Conservation (phyloP, 2,888 invertebrate genomes). For the Neocrepidodera transversa region DNA sequence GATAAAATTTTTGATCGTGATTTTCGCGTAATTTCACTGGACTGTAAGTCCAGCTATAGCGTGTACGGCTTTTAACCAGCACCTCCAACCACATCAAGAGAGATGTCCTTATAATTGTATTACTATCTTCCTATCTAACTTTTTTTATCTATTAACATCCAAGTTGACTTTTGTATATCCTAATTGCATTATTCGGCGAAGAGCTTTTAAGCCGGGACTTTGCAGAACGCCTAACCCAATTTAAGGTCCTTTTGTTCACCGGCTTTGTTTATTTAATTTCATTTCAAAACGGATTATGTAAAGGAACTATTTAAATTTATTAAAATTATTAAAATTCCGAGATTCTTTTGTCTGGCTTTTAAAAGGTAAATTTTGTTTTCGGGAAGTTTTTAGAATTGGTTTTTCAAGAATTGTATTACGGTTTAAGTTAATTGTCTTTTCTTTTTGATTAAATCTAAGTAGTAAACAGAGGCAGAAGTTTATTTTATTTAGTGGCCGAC, state of each 20-base stretch:
- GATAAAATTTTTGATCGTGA: too few relatives aligned
- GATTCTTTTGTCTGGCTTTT: too few relatives aligned
- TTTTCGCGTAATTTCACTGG: too few relatives aligned
- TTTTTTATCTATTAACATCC: constrained; percentile 59
- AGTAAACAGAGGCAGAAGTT: too few relatives aligned
- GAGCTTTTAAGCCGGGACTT: constrained; percentile 46
- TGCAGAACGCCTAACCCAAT: constrained; percentile 35
- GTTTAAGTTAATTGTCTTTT: too few relatives aligned
- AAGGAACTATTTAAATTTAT: constrained; percentile 14
- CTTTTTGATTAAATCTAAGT: too few relatives aligned
- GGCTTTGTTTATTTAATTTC: constrained; percentile 38
- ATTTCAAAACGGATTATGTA: constrained; percentile 28
- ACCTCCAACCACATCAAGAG: constrained; percentile 47
- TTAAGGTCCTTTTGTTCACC: constrained; percentile 36
- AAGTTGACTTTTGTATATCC: constrained; percentile 57
- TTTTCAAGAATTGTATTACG: too few relatives aligned
- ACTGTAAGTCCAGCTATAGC: too few relatives aligned
- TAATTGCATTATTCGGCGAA: constrained; percentile 55
- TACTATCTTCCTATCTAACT: constrained; percentile 57
- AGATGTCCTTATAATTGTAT: constrained; percentile 57
- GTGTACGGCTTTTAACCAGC: constrained; percentile 42
- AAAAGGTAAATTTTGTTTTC: too few relatives aligned
- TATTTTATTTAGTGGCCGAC: too few relatives aligned
- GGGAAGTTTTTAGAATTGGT: too few relatives aligned
- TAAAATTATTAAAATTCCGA: too few relatives aligned